Evolutionary conservation across 2,888 invertebrate species (phyloP).

Genomic region (Margaritifera margaritifera): DNA sequence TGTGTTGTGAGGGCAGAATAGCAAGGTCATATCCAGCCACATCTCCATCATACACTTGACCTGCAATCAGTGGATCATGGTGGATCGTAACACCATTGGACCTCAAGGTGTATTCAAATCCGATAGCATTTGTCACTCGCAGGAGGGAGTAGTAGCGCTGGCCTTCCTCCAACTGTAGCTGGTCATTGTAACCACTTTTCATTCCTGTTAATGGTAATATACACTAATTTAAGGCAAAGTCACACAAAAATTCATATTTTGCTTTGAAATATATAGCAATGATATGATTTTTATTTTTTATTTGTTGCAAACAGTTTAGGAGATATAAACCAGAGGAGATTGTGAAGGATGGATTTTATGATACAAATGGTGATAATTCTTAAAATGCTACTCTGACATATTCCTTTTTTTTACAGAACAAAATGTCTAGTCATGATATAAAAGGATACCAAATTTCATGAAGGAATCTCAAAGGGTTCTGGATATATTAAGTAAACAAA

Average conservation of each 20-base stretch:
- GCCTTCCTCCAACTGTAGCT: slow-evolving; percentile 45
- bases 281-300: no score
- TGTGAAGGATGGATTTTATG: no score
- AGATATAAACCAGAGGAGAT: no score
- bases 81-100: slow-evolving; percentile 55
- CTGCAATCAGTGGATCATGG: slow-evolving; percentile 54
- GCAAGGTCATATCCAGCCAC: slow-evolving; percentile 46
- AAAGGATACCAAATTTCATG: no score
- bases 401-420: no score
- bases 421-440: no score
- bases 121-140: slow-evolving; percentile 48
- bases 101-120: slow-evolving; percentile 43
- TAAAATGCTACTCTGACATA: no score
- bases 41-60: slow-evolving; percentile 53
- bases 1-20: slow-evolving; percentile 36
- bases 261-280: no score
- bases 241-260: background rate
- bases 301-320: no score
- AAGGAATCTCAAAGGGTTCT: no score
- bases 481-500: no score
- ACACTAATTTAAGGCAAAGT: background rate
- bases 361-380: no score
- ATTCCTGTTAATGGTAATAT: slow-evolving; percentile 29
- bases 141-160: slow-evolving; percentile 50
- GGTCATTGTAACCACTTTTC: slow-evolving; percentile 48